A percentile compares a stretch with the other conserved stretches of the same genome.
Evolutionary conservation across 2,888 invertebrate species (phyloP).

Genomic region (Drosophila mayaguana): DNA sequence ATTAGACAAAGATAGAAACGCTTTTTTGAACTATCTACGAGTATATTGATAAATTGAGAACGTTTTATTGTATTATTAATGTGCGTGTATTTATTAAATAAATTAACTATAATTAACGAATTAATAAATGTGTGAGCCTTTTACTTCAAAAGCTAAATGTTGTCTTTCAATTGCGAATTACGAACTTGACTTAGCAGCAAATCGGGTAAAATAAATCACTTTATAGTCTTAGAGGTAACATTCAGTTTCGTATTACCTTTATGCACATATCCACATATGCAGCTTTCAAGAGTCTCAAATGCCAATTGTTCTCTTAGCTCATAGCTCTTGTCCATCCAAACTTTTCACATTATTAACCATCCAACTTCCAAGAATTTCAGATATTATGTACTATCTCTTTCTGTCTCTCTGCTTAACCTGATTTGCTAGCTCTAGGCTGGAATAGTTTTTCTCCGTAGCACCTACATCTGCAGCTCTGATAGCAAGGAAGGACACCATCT

Average conservation of each 20-base stretch:
- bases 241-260: too few species aligned
- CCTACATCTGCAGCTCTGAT: too few species aligned
- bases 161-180: background rate
- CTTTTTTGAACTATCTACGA: conserved; percentile 68
- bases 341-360: too few species aligned
- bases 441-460: too few species aligned
- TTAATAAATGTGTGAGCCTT: conserved; percentile 77
- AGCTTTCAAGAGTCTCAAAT: background rate
- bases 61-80: conserved; percentile 72
- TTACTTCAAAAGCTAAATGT: conserved; percentile 69
- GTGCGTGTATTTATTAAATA: conserved; percentile 78
- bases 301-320: background rate
- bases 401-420: background rate
- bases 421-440: background rate
- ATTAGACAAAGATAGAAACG: conserved; percentile 30
- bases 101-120: conserved; percentile 62
- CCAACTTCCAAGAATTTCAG: too few species aligned
- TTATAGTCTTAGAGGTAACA: too few species aligned
- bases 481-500: too few species aligned
- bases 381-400: background rate
- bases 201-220: too few species aligned
- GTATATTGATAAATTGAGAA: conserved; percentile 57
- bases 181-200: background rate
- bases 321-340: too few species aligned
- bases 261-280: too few species aligned